These are phyloP conservation scores for Aplochiton taeniatus DNA, from an alignment of 2,797 vertebrate species.

Conservation along the genomic window DNA sequence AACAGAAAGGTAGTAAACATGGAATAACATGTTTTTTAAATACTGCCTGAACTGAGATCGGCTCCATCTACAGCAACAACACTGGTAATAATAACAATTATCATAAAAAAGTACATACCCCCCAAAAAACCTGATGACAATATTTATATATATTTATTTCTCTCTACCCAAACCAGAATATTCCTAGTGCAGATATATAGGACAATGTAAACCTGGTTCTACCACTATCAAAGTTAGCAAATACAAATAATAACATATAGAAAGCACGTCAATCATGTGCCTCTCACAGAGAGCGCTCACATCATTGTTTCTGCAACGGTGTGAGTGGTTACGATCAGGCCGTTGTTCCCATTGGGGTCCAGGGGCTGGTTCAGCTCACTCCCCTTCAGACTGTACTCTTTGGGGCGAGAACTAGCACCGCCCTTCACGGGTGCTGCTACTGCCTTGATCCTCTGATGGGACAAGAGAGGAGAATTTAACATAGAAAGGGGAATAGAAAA, in stretches of 20 bases:
- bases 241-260: conserved; percentile 77
- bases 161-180: conserved; percentile 80
- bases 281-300: conserved; percentile 82
- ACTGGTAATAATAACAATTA: conserved; percentile 70
- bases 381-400: conserved; percentile 80
- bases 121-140: conserved; percentile 56
- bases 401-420: conserved; percentile 82
- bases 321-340: conserved; percentile 90
- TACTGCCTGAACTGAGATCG: conserved; percentile 69
- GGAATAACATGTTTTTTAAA: conserved; percentile 58
- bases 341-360: conserved; percentile 83
- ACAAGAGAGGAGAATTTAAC: background rate
- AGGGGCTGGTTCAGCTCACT: conserved; percentile 85
- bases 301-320: conserved; percentile 98
- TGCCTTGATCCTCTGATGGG: conserved; percentile 88
- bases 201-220: conserved; percentile 90
- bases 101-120: conserved; percentile 65
- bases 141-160: conserved; percentile 28
- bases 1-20: conserved; percentile 70
- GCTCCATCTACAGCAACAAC: conserved; percentile 79
- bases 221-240: conserved; percentile 91
- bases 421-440: conserved; percentile 89
- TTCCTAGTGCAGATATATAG: conserved; percentile 89
- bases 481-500: too few species aligned
- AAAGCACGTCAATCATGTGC: conserved; percentile 75